Conservation (phyloP, 35 echinoderm and acorn worm genomes). For the Acanthaster planci region DNA sequence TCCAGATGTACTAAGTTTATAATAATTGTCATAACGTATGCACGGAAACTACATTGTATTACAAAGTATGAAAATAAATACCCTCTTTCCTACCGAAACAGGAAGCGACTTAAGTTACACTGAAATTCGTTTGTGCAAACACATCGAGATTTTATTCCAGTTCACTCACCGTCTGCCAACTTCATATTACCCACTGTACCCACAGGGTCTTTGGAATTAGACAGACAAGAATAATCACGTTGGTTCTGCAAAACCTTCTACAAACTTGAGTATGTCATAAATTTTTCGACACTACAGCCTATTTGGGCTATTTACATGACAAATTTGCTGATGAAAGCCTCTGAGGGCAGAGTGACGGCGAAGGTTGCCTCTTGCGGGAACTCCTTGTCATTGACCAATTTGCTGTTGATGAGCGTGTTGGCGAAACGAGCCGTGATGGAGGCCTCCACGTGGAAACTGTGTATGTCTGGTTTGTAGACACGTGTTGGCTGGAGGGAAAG, state of each 20-base stretch:
- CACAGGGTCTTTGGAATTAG: background rate
- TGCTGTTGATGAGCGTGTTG: conserved; percentile 46
- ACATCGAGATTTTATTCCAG: too few species aligned
- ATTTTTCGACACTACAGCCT: background rate
- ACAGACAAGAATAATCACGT: background rate
- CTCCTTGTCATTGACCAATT: conserved; percentile 28
- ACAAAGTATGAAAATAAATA: too few species aligned
- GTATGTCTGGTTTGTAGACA: conserved; percentile 30
- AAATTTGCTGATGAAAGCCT: conserved; percentile 61
- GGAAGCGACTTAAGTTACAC: too few species aligned
- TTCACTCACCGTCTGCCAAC: too few species aligned
- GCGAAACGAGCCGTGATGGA: conserved; percentile 39
- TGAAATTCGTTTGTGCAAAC: too few species aligned
- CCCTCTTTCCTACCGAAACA: too few species aligned
- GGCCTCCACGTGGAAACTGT: conserved; percentile 18
- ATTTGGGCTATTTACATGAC: conserved; percentile 47
- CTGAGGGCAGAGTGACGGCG: conserved; percentile 35
- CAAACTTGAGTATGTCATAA: too few species aligned
- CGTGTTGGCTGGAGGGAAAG: background rate
- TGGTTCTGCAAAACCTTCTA: background rate
- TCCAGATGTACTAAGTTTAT: too few species aligned
- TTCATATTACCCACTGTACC: background rate
- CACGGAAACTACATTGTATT: too few species aligned
- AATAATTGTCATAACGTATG: too few species aligned
- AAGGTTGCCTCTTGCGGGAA: conserved; percentile 46